phyloP scores from a whole-genome alignment of 1,140 invertebrate species.

The Paraescarpia echinospica region DNA sequence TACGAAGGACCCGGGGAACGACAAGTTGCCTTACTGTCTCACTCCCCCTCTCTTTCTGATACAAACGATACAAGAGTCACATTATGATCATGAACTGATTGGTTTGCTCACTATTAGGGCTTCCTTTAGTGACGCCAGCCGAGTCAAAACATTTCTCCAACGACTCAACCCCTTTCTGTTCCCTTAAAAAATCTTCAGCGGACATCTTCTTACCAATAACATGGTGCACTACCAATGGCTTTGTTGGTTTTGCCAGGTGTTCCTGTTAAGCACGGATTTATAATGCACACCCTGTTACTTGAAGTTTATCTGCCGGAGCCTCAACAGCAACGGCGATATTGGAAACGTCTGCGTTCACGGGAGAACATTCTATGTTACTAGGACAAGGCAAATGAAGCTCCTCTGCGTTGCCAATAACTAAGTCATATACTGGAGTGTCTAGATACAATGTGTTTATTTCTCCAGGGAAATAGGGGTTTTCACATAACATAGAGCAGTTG shows the following conservation, averaged over 20 bases:
- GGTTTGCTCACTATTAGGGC: background rate
- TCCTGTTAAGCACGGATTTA: background rate
- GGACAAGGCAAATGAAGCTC: background rate
- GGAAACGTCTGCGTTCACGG: background rate
- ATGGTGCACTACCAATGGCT: background rate
- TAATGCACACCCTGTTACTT: background rate
- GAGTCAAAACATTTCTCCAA: background rate
- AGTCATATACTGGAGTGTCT: background rate
- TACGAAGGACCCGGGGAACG: slow-evolving; percentile 22
- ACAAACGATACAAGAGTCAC: background rate
- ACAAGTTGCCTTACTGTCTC: slow-evolving; percentile 19
- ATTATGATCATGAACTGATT: background rate
- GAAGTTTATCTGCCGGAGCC: too few species aligned
- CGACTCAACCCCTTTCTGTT: background rate
- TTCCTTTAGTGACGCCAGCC: background rate
- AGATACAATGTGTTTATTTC: background rate
- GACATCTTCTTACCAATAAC: background rate
- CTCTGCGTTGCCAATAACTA: background rate
- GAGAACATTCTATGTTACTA: background rate
- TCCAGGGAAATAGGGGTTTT: background rate
- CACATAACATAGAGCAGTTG: background rate
- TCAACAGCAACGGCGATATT: background rate
- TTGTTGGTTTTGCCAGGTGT: background rate
- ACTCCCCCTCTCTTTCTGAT: background rate
- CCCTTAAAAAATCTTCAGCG: background rate